Conservation (phyloP, 1,140 invertebrate species). For the Dreissena rostriformis region DNA sequence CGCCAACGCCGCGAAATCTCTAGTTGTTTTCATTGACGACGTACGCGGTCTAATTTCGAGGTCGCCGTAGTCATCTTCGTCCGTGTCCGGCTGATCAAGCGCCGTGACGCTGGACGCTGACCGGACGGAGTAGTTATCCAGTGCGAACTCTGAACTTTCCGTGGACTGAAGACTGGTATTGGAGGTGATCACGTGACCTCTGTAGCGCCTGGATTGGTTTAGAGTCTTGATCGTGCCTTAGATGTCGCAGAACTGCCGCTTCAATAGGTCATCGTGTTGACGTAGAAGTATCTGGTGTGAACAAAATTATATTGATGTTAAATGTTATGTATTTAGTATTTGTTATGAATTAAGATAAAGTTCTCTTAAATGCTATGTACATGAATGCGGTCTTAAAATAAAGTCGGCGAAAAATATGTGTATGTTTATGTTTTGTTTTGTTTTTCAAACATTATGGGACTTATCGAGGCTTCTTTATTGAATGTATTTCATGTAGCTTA, state of each 20-base stretch:
- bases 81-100: slow-evolving; percentile 62
- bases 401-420: neutral
- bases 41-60: slow-evolving; percentile 68
- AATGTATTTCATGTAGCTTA: neutral
- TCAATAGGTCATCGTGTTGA: slow-evolving; percentile 74
- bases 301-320: neutral
- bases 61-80: slow-evolving; percentile 38
- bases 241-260: slow-evolving; percentile 75
- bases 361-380: neutral
- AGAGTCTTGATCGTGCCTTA: slow-evolving; percentile 70
- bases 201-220: slow-evolving; percentile 35
- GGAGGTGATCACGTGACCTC: slow-evolving; percentile 35
- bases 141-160: slow-evolving; percentile 46
- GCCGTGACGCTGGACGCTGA: slow-evolving; percentile 67
- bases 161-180: slow-evolving; percentile 41
- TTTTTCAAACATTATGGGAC: too few species aligned
- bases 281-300: slow-evolving; percentile 69
- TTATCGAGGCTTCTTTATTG: too few species aligned
- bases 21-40: slow-evolving; percentile 73
- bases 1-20: slow-evolving; percentile 74
- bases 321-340: neutral
- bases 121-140: slow-evolving; percentile 63
- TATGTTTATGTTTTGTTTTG: neutral
- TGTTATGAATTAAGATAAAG: neutral
- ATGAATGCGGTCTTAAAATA: neutral